Base-by-base conservation (phyloP, 2,113 vertebrate genomes). In the Tylochromis polylepis region DNA sequence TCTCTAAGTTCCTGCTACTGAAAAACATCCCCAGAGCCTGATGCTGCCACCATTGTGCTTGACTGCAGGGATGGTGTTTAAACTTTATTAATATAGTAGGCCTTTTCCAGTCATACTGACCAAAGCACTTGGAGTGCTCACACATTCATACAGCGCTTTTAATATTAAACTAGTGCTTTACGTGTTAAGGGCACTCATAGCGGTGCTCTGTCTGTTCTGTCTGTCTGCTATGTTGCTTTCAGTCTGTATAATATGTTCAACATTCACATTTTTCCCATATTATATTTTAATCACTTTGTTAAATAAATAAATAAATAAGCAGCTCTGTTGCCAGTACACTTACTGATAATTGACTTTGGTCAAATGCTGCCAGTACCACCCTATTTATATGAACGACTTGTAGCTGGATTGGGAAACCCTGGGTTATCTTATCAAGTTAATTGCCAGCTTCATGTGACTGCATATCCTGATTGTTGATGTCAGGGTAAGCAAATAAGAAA, bases 251-350 rank as follows among this genome's bases (percentile, higher is more conserved):
- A 8, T 65, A 65, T 41, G 20, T 0, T 38, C 38, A 34, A 11
- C 11, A 67, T 41, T 67, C 34, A 67, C 41, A 1, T 22, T 67
- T 67, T 67, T 4, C 20, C 34, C 0, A 67, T 67, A 22, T 67
- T 67, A 38, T 38, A 67, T 38, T 67, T 41, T 41, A 38, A 67
- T 41, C 1, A 41, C 34, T 41, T 38, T 67, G 11, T 22, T 65
- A 11, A 1, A 0, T 5, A 55, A 38, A 5, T 12, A 55, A 0
- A 53, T 5, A 58, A 20, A 65, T 1, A 0, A 65, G 20, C 60
- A 36, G 34, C 34, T 65, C 60, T 65, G 60, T 65, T 38, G 60
- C 11, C 60, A 65, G 60, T 65, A 65, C 38, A 5, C 11, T 65
- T 38, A 38, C 20, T 67, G 34, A 0, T 38, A 38, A 67, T 3